Conservation (phyloP, 2,888 invertebrate species). For the Coremacera marginata region DNA sequence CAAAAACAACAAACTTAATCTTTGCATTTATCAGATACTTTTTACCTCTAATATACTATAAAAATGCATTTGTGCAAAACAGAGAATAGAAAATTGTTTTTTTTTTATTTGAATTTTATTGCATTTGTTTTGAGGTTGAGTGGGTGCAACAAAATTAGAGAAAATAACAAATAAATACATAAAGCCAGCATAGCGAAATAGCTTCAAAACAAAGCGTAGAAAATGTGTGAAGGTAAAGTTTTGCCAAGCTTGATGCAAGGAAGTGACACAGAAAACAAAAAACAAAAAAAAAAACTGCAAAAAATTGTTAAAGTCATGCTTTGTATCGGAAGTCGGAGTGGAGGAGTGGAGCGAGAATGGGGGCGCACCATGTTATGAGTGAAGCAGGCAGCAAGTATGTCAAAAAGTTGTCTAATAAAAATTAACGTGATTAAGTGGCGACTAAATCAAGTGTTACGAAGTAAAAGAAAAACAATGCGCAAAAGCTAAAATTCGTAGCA, state of each 20-base stretch:
- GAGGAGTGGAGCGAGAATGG: neutral
- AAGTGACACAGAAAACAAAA: conserved; percentile 12
- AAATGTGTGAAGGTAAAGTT: conserved; percentile 10
- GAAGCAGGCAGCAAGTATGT: neutral
- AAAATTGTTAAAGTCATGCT: neutral
- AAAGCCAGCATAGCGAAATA: no score
- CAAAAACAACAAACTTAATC: neutral
- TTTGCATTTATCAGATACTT: neutral
- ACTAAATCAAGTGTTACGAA: no score
- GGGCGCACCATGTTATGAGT: neutral
- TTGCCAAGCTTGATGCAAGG: neutral
- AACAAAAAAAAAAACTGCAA: neutral
- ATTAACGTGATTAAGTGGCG: neutral
- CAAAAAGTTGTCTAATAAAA: neutral
- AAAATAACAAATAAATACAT: no score
- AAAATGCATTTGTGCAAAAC: no score
- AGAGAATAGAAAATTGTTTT: no score
- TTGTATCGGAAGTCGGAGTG: neutral
- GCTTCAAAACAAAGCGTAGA: neutral
- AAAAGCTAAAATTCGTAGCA: no score
- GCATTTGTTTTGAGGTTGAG: conserved; percentile 8
- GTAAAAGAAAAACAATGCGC: no score
- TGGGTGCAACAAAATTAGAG: neutral
- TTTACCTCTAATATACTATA: no score
- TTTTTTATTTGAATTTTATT: neutral